phyloP scores from a whole-genome alignment of 2,888 invertebrate species.

The Clepsis dumicolana region DNA sequence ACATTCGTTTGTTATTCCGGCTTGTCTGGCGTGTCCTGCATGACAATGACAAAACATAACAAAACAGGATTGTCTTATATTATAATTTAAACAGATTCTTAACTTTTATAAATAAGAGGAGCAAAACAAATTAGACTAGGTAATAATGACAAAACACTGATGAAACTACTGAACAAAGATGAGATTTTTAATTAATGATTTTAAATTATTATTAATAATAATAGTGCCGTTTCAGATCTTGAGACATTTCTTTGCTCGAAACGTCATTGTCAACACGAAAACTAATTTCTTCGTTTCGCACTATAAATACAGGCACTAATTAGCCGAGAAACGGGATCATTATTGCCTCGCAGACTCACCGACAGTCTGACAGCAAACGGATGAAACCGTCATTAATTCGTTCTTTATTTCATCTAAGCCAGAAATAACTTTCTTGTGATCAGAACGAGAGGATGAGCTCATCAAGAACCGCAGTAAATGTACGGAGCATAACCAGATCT shows the following conservation, averaged over 20 bases:
- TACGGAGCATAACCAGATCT: conserved; percentile 79
- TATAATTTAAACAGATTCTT: no score
- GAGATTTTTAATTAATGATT: no score
- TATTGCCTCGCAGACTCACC: not conserved
- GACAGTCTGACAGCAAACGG: conserved; percentile 2
- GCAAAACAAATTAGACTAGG: no score
- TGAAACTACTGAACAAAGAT: no score
- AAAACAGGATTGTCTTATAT: no score
- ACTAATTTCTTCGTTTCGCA: not conserved
- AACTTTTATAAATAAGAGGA: no score
- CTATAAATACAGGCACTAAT: conserved; percentile 5
- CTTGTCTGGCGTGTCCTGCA: no score
- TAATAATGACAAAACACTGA: no score
- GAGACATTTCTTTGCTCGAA: not conserved
- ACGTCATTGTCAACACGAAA: not conserved
- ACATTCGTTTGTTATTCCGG: no score
- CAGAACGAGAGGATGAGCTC: conserved; percentile 80
- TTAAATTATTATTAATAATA: no score
- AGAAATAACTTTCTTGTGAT: conserved; percentile 39
- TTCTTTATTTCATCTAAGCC: conserved; percentile 9
- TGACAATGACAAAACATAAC: no score
- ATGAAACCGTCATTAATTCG: conserved; percentile 23
- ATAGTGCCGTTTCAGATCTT: not conserved
- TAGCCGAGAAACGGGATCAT: not conserved
- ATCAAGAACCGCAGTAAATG: conserved; percentile 77